phyloP scores from a whole-genome alignment of 2,113 vertebrate genomes.

The Myanophis thanlyinensis region DNA sequence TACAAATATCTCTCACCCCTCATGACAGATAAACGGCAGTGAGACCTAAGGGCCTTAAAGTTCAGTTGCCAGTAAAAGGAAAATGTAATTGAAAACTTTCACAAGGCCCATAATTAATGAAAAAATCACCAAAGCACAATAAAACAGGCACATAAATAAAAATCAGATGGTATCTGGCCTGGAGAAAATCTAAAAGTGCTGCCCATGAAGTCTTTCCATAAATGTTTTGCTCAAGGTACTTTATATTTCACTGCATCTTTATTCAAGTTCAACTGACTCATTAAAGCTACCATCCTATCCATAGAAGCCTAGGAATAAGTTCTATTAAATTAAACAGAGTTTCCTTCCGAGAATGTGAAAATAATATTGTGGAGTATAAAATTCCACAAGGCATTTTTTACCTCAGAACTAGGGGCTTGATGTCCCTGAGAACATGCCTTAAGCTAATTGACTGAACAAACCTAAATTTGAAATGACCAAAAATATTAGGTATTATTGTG shows the following conservation, averaged over 20 bases:
- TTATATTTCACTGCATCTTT: not conserved
- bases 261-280: not conserved
- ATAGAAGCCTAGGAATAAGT: not conserved
- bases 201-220: not conserved
- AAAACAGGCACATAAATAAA: constrained; percentile 2
- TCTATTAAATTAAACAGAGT: not conserved
- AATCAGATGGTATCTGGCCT: constrained; percentile 1
- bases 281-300: not conserved
- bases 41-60: not conserved
- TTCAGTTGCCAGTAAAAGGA: not conserved
- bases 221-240: not conserved
- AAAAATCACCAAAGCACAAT: not conserved
- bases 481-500: not conserved
- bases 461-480: not conserved
- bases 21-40: not conserved
- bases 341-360: not conserved
- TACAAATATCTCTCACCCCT: not conserved
- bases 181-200: not conserved
- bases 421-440: not conserved
- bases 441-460: not conserved
- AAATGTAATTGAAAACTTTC: constrained; percentile 9
- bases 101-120: constrained; percentile 3
- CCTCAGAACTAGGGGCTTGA: not conserved
- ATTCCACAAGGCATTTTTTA: not conserved
- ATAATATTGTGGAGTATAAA: not conserved